phyloP scores from a whole-genome alignment of 2,113 vertebrate genomes.

The Menidia beryllina region DNA sequence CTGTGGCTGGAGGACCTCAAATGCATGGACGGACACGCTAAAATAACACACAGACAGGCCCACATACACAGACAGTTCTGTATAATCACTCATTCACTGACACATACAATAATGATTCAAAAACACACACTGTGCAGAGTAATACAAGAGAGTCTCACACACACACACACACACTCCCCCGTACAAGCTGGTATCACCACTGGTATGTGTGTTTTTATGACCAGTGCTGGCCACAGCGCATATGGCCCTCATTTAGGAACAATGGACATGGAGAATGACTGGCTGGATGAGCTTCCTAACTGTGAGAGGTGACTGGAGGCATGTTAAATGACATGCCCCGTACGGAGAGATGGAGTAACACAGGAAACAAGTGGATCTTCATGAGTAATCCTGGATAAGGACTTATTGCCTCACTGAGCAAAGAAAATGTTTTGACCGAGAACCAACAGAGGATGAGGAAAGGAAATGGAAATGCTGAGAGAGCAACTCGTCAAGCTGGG shows the following conservation, averaged over 20 bases:
- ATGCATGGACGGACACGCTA: slow-evolving; percentile 28
- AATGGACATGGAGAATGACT: slow-evolving; percentile 76
- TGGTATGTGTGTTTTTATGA: slow-evolving; percentile 66
- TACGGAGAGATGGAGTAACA: slow-evolving; percentile 67
- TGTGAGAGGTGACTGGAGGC: slow-evolving; percentile 77
- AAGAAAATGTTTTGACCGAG: slow-evolving; percentile 55
- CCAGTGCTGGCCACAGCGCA: slow-evolving; percentile 75
- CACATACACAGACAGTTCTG: slow-evolving; percentile 37
- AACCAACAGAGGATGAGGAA: slow-evolving; percentile 8
- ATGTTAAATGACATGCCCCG: slow-evolving; percentile 78
- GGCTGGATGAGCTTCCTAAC: slow-evolving; percentile 72
- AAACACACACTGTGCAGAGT: slow-evolving; percentile 54
- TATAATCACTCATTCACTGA: slow-evolving; percentile 65
- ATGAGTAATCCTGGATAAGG: slow-evolving; percentile 39
- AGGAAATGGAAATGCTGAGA: not conserved
- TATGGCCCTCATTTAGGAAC: slow-evolving; percentile 81
- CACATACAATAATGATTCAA: slow-evolving; percentile 67
- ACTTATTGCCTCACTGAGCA: slow-evolving; percentile 44
- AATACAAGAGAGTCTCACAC: slow-evolving; percentile 30
- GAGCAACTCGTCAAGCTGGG: slow-evolving; percentile 43
- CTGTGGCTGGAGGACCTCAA: slow-evolving; percentile 56
- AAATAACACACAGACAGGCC: slow-evolving; percentile 24
- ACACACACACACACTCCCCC: slow-evolving; percentile 26
- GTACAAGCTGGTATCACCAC: slow-evolving; percentile 36
- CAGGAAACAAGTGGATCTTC: slow-evolving; percentile 28